These are phyloP conservation scores for Morpho achilles DNA, from an alignment of 2,888 invertebrate species.

Conservation along the genomic window DNA sequence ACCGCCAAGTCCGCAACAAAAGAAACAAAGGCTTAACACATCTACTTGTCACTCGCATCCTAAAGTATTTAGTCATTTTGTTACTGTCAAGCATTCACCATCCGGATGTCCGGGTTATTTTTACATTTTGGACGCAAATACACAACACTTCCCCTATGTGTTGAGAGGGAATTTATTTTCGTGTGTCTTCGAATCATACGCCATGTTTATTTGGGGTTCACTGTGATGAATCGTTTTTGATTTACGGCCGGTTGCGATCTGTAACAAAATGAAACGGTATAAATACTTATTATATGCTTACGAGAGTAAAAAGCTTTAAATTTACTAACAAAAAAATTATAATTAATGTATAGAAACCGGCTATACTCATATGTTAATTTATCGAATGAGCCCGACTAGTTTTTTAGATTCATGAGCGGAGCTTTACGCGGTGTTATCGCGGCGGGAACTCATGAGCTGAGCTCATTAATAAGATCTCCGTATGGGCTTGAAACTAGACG, in stretches of 20 bases:
- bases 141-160: slow-evolving; percentile 46
- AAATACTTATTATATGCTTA: too few species aligned
- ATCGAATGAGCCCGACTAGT: too few species aligned
- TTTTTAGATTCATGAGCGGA: too few species aligned
- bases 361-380: too few species aligned
- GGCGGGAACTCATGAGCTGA: too few species aligned
- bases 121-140: slow-evolving; percentile 59
- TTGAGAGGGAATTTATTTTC: slow-evolving; percentile 41
- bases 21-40: slow-evolving; percentile 61
- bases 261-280: slow-evolving; percentile 45
- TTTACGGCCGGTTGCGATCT: slow-evolving; percentile 38
- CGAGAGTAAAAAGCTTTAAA: too few species aligned
- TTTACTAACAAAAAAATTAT: too few species aligned
- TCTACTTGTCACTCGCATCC: slow-evolving; percentile 53
- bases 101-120: slow-evolving; percentile 32
- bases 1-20: slow-evolving; percentile 60
- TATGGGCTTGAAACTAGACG: too few species aligned
- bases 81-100: slow-evolving; percentile 11
- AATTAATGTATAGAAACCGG: too few species aligned
- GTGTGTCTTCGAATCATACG: slow-evolving; percentile 41
- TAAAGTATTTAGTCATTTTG: slow-evolving; percentile 26
- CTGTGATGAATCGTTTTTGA: slow-evolving; percentile 37
- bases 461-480: too few species aligned
- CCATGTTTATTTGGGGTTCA: slow-evolving; percentile 54
- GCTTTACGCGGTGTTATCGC: too few species aligned